Evolutionary conservation across 2,797 vertebrate genomes (phyloP), one percentile per base, ranked within the genome.

Genomic region (Lophius americanus): DNA sequence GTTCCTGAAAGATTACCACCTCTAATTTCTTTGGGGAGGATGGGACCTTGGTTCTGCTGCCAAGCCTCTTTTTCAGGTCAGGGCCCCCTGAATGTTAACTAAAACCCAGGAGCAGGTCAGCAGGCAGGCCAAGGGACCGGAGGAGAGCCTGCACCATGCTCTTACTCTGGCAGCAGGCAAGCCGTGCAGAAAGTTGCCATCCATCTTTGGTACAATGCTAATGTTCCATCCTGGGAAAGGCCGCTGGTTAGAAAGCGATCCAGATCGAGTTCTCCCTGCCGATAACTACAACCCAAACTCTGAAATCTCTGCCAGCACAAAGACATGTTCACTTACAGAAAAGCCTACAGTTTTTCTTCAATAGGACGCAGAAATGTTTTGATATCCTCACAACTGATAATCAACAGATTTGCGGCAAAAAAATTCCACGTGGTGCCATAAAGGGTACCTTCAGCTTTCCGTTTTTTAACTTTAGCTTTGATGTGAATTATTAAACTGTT

Each of bases 21-120:
- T 92, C 92, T 95, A 95, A 95, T 94, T 93, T 94, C 92, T 94
- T 95, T 88, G 81, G 94, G 94, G 94, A 95, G 73, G 76, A 77
- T 92, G 94, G 93, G 93, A 94, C 89, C 85, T 89, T 82, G 89
- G 76, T 86, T 88, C 82, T 79, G 83, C 79, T 94, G 94, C 93
- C 94, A 93, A 94, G 89, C 83, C 85, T 71, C 81, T 78, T 90
- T 91, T 90, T 90, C 85, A 83, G 92, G 92, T 93, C 91, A 92
- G 90, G 92, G 91, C 90, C 91, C 87, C 71, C 78, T 95, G 92
- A 92, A 91, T 93, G 92, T 95, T 95, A 95, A 95, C 91, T 94
- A 95, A 95, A 86, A 93, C 88, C 89, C 93, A 93, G 91, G 92
- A 91, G 89, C 91, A 89, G 93, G 93, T 91, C 90, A 93, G 89